Base-by-base conservation (phyloP, 2,113 vertebrate genomes). In the Neogale vison region DNA sequence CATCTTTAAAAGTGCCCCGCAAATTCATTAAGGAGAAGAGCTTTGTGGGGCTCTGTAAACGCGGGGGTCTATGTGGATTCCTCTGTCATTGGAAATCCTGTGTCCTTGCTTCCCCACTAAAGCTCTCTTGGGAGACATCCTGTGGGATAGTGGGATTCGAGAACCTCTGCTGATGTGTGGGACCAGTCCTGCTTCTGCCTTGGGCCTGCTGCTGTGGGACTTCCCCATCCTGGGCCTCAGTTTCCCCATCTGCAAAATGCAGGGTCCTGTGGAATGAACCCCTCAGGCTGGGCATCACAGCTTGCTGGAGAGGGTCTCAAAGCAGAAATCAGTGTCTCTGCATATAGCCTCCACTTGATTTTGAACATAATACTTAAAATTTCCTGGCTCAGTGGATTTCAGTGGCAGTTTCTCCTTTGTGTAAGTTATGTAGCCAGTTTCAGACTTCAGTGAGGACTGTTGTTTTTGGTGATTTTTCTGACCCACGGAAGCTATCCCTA, bases 231-330 rank as follows among this genome's bases (percentile, higher is more conserved):
- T 61, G 76, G 67, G 50, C 69, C 81, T 90, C 88, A 18, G 61
- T 96, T 95, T 93, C 79, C 29, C n/a, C 12, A 29, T 45, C 42
- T 95, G n/a, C 59, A 57, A 84, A 86, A 50, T 4, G 65, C 50
- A 69, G 42, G 31, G 17, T 69, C 39, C 52, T 39, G 4, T 34
- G 69, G 47, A 39, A 17, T 7, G 26, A 93, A 42, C 17, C 59
- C 34, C 12, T 79, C 7, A n/a, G 65, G 5, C 63, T 7, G 2
- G 87, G 69, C 21, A 12, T 42, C 34, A 6, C 0, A 0, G 57
- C 79, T 95, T 88, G 2, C 26, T 63, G 71, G 36, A 15, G 24
- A 55, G 77, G 55, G 45, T 47, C 34, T 57, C 71, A 45, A 29
- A 91, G 67, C 59, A 39, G 45, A 7, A 79, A 84, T 29, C 6